Percentiles rank a stretch among this genome's conserved stretches.
Conservation (phyloP, 2,888 invertebrate genomes). For the Agonopterix subpropinquella region DNA sequence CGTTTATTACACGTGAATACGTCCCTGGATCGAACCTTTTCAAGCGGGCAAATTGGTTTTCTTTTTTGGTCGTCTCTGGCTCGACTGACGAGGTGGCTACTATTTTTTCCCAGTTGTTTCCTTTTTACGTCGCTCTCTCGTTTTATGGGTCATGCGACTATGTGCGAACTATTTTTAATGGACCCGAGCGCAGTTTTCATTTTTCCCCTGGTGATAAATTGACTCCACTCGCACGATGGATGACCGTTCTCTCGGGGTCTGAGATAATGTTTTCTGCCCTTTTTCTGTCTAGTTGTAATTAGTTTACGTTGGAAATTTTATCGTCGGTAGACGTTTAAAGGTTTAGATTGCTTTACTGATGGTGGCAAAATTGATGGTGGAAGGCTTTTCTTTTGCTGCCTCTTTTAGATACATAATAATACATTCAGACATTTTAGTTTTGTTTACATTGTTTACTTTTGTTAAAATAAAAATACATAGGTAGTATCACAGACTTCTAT, state of each 20-base stretch:
- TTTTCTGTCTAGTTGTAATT: slow-evolving; percentile 8
- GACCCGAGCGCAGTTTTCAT: slow-evolving; percentile 62
- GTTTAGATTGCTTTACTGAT: too few relatives aligned
- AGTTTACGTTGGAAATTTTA: neutral
- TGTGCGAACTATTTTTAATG: slow-evolving; percentile 73
- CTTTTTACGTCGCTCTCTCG: slow-evolving; percentile 65
- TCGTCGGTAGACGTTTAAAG: too few relatives aligned
- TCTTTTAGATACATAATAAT: too few relatives aligned
- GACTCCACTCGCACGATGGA: slow-evolving; percentile 65
- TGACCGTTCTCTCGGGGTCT: slow-evolving; percentile 55
- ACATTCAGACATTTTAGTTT: too few relatives aligned
- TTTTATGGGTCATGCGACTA: slow-evolving; percentile 75
- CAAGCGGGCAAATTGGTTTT: slow-evolving; percentile 74
- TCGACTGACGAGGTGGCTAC: slow-evolving; percentile 55
- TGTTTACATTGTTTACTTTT: too few relatives aligned
- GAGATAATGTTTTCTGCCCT: slow-evolving; percentile 34
- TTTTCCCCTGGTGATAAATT: slow-evolving; percentile 69
- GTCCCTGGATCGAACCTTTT: slow-evolving; percentile 57
- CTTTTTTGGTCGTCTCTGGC: slow-evolving; percentile 63
- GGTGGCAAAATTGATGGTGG: too few relatives aligned
- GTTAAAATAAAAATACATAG: neutral
- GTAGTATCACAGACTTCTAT: neutral
- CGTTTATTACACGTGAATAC: neutral
- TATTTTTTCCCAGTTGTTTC: slow-evolving; percentile 61
- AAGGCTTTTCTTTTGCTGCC: too few relatives aligned